These are phyloP conservation scores for Hyposoter dolosus DNA, from an alignment of 2,888 invertebrate genomes.

Conservation along the genomic window DNA sequence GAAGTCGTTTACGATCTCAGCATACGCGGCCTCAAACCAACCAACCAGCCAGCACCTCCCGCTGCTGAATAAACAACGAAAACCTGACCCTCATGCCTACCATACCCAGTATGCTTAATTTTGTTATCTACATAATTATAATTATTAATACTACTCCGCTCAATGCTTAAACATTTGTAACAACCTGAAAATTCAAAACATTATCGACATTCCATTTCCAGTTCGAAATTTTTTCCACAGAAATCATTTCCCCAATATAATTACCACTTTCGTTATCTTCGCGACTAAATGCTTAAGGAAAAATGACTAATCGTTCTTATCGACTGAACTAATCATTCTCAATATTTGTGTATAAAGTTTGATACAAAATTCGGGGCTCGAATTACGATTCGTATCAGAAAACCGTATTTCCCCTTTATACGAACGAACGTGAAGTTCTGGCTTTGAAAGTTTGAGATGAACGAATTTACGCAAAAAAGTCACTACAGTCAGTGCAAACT, in stretches of 20 bases:
- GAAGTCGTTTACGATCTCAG: constrained; percentile 96
- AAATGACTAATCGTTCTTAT: no score
- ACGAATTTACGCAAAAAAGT: neutral
- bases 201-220: constrained; percentile 17
- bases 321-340: no score
- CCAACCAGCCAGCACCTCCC: constrained; percentile 54
- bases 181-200: constrained; percentile 24
- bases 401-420: neutral
- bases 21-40: constrained; percentile 90
- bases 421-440: neutral
- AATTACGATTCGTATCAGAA: neutral
- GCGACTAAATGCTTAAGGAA: neutral
- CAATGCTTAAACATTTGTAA: constrained; percentile 33
- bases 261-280: neutral
- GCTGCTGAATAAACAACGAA: constrained; percentile 48
- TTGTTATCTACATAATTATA: constrained; percentile 51
- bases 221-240: neutral
- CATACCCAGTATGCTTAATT: constrained; percentile 31
- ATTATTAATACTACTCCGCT: constrained; percentile 45
- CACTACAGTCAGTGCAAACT: neutral
- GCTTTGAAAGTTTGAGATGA: neutral
- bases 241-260: neutral
- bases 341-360: no score
- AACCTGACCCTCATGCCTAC: constrained; percentile 2
- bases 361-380: neutral